Percentiles rank a stretch among this genome's conserved stretches.
Conservation (phyloP, 2,888 invertebrate species). For the Ctena decussata region DNA sequence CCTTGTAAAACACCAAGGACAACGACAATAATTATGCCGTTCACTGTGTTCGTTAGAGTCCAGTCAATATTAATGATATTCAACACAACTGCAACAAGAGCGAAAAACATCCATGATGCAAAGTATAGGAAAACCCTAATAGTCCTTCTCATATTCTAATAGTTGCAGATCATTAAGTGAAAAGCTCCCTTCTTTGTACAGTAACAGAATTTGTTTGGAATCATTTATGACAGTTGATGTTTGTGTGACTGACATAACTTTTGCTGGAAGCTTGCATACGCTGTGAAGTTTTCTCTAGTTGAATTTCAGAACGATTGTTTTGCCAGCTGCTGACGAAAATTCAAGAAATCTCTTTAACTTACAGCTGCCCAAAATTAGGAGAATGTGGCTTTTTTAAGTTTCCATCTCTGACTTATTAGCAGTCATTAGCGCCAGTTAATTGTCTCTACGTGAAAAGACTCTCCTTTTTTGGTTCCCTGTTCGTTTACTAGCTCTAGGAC, state of each 20-base stretch:
- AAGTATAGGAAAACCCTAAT: conserved; percentile 75
- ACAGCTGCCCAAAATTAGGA: no score
- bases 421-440: no score
- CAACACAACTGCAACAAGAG: conserved; percentile 70
- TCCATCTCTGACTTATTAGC: no score
- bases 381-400: no score
- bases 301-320: no score
- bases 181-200: background rate
- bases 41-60: conserved; percentile 71
- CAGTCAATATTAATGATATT: conserved; percentile 81
- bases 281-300: no score
- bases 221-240: background rate
- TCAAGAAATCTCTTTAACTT: no score
- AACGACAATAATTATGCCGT: conserved; percentile 76
- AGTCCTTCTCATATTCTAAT: conserved; percentile 69
- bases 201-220: background rate
- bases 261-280: background rate
- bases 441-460: no score
- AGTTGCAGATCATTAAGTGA: background rate
- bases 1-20: conserved; percentile 78
- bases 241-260: background rate
- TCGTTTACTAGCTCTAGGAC: no score
- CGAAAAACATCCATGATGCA: conserved; percentile 74
- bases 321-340: no score
- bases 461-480: no score